Percentiles rank a stretch among this genome's conserved stretches.
phyloP scores from a whole-genome alignment of 2,797 vertebrate genomes.

The Echeneis naucrates region DNA sequence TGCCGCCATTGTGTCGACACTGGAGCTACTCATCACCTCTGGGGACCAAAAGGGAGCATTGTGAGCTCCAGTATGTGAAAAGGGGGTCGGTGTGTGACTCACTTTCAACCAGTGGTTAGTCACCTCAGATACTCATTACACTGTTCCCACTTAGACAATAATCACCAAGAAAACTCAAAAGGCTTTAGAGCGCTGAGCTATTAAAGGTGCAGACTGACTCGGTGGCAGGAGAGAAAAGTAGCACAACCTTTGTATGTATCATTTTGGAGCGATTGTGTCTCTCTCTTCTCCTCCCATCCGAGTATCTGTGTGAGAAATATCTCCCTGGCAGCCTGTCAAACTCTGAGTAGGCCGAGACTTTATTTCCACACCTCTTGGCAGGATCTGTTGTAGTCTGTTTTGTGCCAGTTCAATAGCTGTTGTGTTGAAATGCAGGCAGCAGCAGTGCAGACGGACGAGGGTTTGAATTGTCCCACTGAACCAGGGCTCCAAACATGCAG shows the following conservation, averaged over 20 bases:
- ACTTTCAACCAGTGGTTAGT: constrained; percentile 58
- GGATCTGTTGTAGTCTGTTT: constrained; percentile 53
- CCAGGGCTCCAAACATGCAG: not conserved
- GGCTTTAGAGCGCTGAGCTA: constrained; percentile 15
- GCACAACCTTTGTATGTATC: constrained; percentile 46
- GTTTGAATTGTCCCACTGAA: not conserved
- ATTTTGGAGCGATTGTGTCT: constrained; percentile 41
- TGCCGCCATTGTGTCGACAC: constrained; percentile 54
- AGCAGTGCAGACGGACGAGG: constrained; percentile 19
- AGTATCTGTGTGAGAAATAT: constrained; percentile 60
- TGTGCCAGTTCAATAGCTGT: constrained; percentile 36
- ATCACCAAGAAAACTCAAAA: constrained; percentile 36
- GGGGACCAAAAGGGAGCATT: constrained; percentile 44
- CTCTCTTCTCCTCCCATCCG: constrained; percentile 35
- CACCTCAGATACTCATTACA: constrained; percentile 68
- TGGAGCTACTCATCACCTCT: constrained; percentile 69
- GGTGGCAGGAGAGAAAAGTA: constrained; percentile 15
- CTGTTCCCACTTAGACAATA: constrained; percentile 43
- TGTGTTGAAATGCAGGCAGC: constrained; percentile 48
- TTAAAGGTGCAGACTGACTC: constrained; percentile 42
- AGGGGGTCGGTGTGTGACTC: constrained; percentile 53
- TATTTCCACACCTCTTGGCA: constrained; percentile 57
- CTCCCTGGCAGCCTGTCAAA: constrained; percentile 67
- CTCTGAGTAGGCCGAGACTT: constrained; percentile 40
- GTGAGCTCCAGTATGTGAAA: constrained; percentile 44